Conservation (phyloP, 2,888 invertebrate genomes). For the Torymus aiolomorphi region DNA sequence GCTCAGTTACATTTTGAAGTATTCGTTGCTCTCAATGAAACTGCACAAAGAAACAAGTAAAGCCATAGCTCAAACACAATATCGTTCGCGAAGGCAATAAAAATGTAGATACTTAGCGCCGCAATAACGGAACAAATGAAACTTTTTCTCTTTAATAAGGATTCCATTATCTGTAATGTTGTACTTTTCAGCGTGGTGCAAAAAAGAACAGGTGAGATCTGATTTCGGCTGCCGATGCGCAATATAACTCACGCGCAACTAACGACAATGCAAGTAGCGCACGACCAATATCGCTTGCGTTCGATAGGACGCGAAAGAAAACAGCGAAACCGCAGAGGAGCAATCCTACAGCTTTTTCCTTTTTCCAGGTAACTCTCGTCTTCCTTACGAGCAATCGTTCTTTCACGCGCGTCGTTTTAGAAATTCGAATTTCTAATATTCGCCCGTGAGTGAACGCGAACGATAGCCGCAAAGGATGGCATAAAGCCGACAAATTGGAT, state of each 20-base stretch:
- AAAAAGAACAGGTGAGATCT: slow-evolving; percentile 2
- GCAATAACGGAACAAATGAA: background rate
- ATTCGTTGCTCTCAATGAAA: too few species aligned
- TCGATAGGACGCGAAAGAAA: background rate
- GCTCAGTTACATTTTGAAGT: too few species aligned
- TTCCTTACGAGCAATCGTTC: background rate
- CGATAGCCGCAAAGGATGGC: too few species aligned
- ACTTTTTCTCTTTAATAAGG: background rate
- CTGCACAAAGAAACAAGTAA: too few species aligned
- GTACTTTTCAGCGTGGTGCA: background rate
- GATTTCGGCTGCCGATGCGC: background rate
- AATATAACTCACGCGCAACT: slow-evolving; percentile 35
- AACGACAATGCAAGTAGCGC: slow-evolving; percentile 46
- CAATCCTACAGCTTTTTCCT: slow-evolving; percentile 6
- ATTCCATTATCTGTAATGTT: too few species aligned
- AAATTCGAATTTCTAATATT: slow-evolving; percentile 7
- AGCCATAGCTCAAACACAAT: too few species aligned
- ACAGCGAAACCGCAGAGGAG: slow-evolving; percentile 38
- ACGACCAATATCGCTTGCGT: slow-evolving; percentile 34
- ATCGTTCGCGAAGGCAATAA: too few species aligned
- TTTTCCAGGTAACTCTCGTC: slow-evolving; percentile 17
- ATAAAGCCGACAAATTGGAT: too few species aligned
- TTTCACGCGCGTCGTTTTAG: slow-evolving; percentile 23
- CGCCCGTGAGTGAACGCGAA: too few species aligned
- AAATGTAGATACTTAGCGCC: too few species aligned